phyloP scores from a whole-genome alignment of 1,140 invertebrate genomes.

The Cylas formicarius region DNA sequence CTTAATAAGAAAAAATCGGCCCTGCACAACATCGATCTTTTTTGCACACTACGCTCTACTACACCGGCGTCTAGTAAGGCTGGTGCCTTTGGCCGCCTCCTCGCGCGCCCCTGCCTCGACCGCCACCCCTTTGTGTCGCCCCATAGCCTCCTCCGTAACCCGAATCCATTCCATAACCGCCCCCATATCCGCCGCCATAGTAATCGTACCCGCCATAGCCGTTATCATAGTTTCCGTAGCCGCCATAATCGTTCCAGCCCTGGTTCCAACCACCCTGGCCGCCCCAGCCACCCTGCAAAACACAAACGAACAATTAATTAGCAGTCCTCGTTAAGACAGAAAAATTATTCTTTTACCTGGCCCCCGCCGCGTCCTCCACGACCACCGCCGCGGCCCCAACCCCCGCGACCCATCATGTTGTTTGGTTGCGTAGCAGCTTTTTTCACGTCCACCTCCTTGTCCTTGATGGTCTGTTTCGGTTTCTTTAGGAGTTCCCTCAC shows the following conservation, averaged over 20 bases:
- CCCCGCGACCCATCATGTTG: conserved; percentile 42
- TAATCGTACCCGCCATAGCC: conserved; percentile 11
- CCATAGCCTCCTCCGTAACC: conserved; percentile 11
- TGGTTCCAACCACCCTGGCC: conserved; percentile 2
- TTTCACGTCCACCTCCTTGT: conserved; percentile 87
- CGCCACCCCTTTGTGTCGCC: conserved; percentile 1
- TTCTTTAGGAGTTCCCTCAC: conserved; percentile 81
- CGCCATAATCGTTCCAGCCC: conserved; percentile 5
- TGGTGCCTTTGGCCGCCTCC: conserved; percentile 21
- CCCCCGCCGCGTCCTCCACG: conserved; percentile 56
- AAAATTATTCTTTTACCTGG: too few relatives aligned
- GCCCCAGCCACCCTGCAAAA: conserved; percentile 10
- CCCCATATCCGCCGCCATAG: conserved; percentile 7
- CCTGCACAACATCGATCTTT: too few relatives aligned
- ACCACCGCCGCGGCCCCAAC: conserved; percentile 55
- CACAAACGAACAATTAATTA: too few relatives aligned
- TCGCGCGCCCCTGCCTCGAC: too few relatives aligned
- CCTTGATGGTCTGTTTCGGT: conserved; percentile 81
- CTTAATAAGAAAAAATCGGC: too few relatives aligned
- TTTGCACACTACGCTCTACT: too few relatives aligned
- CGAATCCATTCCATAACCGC: conserved; percentile 8
- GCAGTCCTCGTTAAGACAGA: too few relatives aligned
- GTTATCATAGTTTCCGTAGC: conserved; percentile 13
- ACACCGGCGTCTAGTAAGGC: conserved; percentile 17
- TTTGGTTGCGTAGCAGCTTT: conserved; percentile 51